Evolutionary conservation across 2,888 invertebrate species (phyloP).

Genomic region (Drosophila demipolita): DNA sequence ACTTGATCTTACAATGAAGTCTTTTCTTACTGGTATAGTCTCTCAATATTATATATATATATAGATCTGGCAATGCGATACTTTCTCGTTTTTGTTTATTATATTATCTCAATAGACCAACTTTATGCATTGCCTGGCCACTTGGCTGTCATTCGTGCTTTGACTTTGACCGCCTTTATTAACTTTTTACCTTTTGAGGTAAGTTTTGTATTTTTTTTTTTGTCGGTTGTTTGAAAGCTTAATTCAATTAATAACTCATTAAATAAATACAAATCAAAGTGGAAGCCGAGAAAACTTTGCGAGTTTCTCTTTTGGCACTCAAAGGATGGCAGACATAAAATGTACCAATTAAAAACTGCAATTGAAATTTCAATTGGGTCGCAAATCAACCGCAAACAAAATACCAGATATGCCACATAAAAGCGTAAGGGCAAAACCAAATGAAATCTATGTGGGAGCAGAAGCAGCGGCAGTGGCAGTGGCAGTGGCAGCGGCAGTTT

Average conservation of each 20-base stretch:
- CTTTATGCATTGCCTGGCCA: constrained; percentile 7
- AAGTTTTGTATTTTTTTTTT: not conserved
- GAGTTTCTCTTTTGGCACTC: constrained; percentile 38
- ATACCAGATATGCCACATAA: constrained; percentile 1
- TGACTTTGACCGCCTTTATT: constrained; percentile 35
- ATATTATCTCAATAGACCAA: not conserved
- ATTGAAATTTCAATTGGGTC: constrained; percentile 71
- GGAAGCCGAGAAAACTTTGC: constrained; percentile 32
- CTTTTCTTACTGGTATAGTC: not conserved
- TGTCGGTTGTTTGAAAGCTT: constrained; percentile 53
- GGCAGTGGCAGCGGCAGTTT: not conserved
- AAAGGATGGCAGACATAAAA: constrained; percentile 77
- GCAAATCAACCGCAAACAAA: constrained; percentile 75
- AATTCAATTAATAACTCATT: constrained; percentile 81
- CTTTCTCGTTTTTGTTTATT: not conserved
- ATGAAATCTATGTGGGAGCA: not conserved
- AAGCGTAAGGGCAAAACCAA: not conserved
- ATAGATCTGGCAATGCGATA: not conserved
- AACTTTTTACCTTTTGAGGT: constrained; percentile 18
- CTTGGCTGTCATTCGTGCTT: constrained; percentile 21
- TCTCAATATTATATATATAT: too few relatives aligned
- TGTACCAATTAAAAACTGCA: constrained; percentile 80
- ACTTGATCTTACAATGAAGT: not conserved
- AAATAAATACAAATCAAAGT: constrained; percentile 80
- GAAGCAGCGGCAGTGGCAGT: not conserved